Base-by-base conservation (phyloP, 1,140 invertebrate genomes). In the Drosophila auraria region DNA sequence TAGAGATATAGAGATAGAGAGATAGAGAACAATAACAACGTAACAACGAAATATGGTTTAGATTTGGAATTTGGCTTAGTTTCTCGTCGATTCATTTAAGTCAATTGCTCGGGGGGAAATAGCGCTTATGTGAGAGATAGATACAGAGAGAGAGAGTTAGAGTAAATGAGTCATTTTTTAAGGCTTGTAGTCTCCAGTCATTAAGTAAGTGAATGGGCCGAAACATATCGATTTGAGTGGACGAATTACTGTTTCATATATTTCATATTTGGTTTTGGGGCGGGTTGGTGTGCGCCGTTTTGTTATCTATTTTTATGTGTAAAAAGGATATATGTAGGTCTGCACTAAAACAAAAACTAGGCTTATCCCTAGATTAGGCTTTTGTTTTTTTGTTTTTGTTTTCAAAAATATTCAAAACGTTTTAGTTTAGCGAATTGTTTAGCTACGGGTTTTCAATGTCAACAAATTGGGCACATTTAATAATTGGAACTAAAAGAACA, bases 371-470 rank as follows among this genome's bases (percentile, higher is more conserved):
- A 51, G 66, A 33, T 51, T 40, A 20, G 6, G 72, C 25, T 56
- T 47, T 51, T 11, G 42, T 61, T 64, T 87, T 20, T 20, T 20
- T 20, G 20, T 20, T 20, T 20, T 20, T 20, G 20, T 20, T 20
- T 89, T 82, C 84, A 87, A 87, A 87, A 87, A 87, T 90, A 87
- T 87, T 87, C 78, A 87, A 87, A 87, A 89, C 78, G 66, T 82
- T 75, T 61, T 56, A 27, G 59, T 66, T 72, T 80, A 49, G 80
- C 80, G 68, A 87, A 87, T 89, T 89, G 84, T 83, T 87, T 71
- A 81, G 84, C 84, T 87, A 87, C 73, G 71, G 81, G 84, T 89
- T 87, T 87, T 87, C 86, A 89, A 87, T 76, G 75, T 82, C 83
- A 82, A 70, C 82, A 86, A 86, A 87, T 87, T 80, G 84, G 83